Base-by-base conservation (phyloP, 2,113 vertebrate species). In the Spilogale gracilis region DNA sequence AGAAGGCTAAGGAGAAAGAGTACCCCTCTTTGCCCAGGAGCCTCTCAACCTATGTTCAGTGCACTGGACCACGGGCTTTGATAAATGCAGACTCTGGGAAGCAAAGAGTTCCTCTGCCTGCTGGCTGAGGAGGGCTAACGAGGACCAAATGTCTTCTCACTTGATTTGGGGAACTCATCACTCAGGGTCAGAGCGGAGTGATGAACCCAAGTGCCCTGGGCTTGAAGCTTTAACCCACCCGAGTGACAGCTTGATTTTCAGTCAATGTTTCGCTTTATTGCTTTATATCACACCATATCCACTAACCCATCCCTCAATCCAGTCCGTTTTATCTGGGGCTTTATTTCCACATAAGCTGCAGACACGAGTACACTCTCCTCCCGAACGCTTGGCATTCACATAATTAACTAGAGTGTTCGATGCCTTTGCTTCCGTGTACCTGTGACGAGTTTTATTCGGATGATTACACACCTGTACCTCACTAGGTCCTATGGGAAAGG, bases 311-410 rank as follows among this genome's bases (percentile, higher is more conserved):
- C 45, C 63, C n/a, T 90, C 38, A 56, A 52, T 38, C 9, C 25
- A 88, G 56, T 50, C 21, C 43, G 71, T 58, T 7, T 74, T 60
- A 84, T 80, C 30, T 73, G 71, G 58, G 14, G 8, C 79, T 56
- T 82, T 56, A 76, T 63, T 87, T 92, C 67, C 69, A 43, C 92
- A 58, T 50, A 87, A 92, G 50, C 80, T 91, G 20, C 17, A 91
- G 63, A 83, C 16, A 12, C 5, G 30, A 94, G 60, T 45, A 61
- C 5, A 76, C 13, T 63, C 63, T 45, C 61, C 43, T 82, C 32
- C 20, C 25, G 63, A 63, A 88, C 38, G 38, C 61, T 60, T 84
- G 67, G 20, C 56, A 48, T 27, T 80, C 71, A 18, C 71, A 43
- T 63, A 60, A 63, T 79, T 92, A 58, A 91, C 71, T 63, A 93